These are phyloP conservation scores for Sigmodon hispidus DNA, from an alignment of 2,113 vertebrate genomes.

Conservation along the genomic window DNA sequence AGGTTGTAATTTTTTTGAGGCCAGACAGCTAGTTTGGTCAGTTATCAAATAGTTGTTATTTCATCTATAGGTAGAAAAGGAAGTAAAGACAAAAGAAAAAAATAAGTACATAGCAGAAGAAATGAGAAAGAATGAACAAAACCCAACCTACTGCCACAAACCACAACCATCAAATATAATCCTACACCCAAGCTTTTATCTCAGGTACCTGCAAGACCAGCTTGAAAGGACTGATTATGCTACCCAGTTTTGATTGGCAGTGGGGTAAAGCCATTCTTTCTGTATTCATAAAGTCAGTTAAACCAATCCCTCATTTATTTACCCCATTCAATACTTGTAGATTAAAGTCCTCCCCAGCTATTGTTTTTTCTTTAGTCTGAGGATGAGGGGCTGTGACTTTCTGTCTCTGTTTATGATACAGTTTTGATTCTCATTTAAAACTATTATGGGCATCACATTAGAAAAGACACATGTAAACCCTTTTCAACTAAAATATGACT, in stretches of 20 bases:
- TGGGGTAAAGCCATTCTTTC: background rate
- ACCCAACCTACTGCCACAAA: background rate
- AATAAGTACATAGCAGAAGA: background rate
- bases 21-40: background rate
- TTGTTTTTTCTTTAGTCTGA: background rate
- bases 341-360: background rate
- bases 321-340: background rate
- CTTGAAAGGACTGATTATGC: slow-evolving; percentile 18
- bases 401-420: background rate
- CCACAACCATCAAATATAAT: background rate
- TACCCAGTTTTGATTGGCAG: slow-evolving; percentile 10
- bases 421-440: background rate
- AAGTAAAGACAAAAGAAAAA: slow-evolving; percentile 19
- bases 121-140: background rate
- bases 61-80: background rate
- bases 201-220: background rate
- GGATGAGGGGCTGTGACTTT: background rate
- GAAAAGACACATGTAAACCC: background rate
- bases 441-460: background rate
- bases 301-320: background rate
- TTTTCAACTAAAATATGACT: slow-evolving; percentile 1
- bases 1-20: slow-evolving; percentile 8
- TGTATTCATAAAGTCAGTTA: background rate
- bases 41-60: slow-evolving; percentile 52
- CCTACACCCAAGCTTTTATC: background rate